A percentile compares a stretch with the other conserved stretches of the same genome.
These are phyloP conservation scores for Drosophila anceps DNA, from an alignment of 2,888 invertebrate genomes.

Conservation along the genomic window DNA sequence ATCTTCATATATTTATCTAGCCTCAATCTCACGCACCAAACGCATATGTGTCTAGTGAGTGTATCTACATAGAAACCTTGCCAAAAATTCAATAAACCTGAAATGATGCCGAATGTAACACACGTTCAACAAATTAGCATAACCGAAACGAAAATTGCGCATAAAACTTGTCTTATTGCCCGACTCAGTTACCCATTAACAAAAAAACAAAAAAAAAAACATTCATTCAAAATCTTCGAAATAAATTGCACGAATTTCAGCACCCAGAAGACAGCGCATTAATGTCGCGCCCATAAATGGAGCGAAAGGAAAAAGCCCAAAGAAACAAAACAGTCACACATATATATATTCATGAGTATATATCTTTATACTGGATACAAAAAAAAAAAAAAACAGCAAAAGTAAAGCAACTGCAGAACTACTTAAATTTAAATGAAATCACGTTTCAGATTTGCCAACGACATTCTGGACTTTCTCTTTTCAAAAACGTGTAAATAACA, in stretches of 20 bases:
- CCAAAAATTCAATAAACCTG: slow-evolving; percentile 15
- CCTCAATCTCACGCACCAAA: slow-evolving; percentile 23
- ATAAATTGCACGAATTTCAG: slow-evolving; percentile 61
- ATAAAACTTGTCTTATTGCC: slow-evolving; percentile 68
- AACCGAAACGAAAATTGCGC: slow-evolving; percentile 49
- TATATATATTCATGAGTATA: background rate
- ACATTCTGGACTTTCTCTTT: slow-evolving; percentile 82
- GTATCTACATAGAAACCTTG: slow-evolving; percentile 23
- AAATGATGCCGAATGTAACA: slow-evolving; percentile 59
- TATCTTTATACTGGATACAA: background rate
- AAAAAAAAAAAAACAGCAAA: too few relatives aligned
- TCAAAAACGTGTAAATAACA: slow-evolving; percentile 79
- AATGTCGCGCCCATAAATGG: slow-evolving; percentile 46
- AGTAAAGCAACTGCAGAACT: slow-evolving; percentile 63
- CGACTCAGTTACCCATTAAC: slow-evolving; percentile 42
- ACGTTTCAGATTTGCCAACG: slow-evolving; percentile 51
- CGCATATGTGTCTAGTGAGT: background rate
- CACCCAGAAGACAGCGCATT: slow-evolving; percentile 30
- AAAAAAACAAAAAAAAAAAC: slow-evolving; percentile 7
- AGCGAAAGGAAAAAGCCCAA: slow-evolving; percentile 24
- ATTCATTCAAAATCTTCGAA: slow-evolving; percentile 55
- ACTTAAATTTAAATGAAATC: slow-evolving; percentile 71
- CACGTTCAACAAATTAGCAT: slow-evolving; percentile 62
- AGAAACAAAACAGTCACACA: slow-evolving; percentile 5
- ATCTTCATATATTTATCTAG: slow-evolving; percentile 48